phyloP scores from a whole-genome alignment of 2,113 vertebrate species.

The Atherinomorus stipes region DNA sequence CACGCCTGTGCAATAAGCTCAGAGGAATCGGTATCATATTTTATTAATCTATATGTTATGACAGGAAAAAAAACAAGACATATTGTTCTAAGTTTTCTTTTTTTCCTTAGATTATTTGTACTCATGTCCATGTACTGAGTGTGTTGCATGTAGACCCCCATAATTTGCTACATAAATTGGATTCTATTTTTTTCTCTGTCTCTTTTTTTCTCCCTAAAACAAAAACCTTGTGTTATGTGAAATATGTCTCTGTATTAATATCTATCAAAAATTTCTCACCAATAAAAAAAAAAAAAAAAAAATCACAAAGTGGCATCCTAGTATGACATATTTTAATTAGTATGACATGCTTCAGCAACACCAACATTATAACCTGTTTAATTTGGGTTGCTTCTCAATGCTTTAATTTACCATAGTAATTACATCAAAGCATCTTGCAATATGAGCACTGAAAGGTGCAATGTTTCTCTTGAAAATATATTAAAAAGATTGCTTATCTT shows the following conservation, averaged over 20 bases:
- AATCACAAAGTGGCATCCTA: neutral
- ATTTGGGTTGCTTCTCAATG: slow-evolving; percentile 11
- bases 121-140: neutral
- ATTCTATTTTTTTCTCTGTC: too few species aligned
- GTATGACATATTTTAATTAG: slow-evolving; percentile 25
- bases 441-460: slow-evolving; percentile 34
- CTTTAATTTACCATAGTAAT: slow-evolving; percentile 40
- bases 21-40: slow-evolving; percentile 8
- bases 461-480: slow-evolving; percentile 28
- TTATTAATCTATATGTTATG: slow-evolving; percentile 25
- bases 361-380: slow-evolving; percentile 15
- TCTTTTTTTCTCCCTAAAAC: too few species aligned
- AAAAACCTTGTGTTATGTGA: too few species aligned
- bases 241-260: too few species aligned
- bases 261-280: too few species aligned
- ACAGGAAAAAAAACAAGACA: slow-evolving; percentile 7
- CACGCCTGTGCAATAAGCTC: neutral
- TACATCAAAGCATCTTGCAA: slow-evolving; percentile 39
- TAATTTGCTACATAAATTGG: slow-evolving; percentile 28
- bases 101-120: neutral
- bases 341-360: slow-evolving; percentile 3
- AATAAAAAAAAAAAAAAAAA: too few species aligned
- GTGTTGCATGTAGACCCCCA: neutral
- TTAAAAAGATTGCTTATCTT: slow-evolving; percentile 51
- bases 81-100: neutral